Evolutionary conservation across 2,797 vertebrate species (phyloP).

Genomic region (Meda fulgida): DNA sequence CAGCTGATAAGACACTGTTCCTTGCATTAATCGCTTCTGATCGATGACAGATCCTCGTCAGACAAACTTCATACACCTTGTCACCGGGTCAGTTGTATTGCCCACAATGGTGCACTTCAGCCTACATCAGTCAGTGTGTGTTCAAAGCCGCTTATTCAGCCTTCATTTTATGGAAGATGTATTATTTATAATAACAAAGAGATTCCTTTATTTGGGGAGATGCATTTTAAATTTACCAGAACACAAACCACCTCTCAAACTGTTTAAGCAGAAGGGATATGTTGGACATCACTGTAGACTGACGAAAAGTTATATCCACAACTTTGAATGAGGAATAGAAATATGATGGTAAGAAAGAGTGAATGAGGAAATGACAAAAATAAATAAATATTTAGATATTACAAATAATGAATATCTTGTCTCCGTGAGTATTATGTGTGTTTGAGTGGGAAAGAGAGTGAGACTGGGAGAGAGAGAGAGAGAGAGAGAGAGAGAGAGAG

Average conservation of each 20-base stretch:
- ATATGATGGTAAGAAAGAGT: not conserved
- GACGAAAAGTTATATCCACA: not conserved
- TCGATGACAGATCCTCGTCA: slow-evolving; percentile 71
- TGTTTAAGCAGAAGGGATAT: not conserved
- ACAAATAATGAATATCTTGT: not conserved
- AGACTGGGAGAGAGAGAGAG: not conserved
- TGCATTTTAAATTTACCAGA: slow-evolving; percentile 22
- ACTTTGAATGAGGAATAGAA: not conserved
- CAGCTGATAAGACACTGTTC: slow-evolving; percentile 73
- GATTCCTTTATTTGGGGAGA: not conserved
- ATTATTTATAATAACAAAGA: slow-evolving; percentile 6
- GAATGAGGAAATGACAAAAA: not conserved
- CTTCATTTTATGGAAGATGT: slow-evolving; percentile 3
- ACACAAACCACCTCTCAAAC: slow-evolving; percentile 4
- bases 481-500: not conserved
- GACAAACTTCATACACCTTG: slow-evolving; percentile 63
- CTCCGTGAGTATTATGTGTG: not conserved
- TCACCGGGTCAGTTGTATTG: slow-evolving; percentile 61
- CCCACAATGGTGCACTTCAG: slow-evolving; percentile 60
- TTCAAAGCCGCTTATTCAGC: slow-evolving; percentile 20
- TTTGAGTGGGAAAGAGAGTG: not conserved
- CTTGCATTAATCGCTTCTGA: slow-evolving; percentile 67
- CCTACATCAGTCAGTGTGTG: slow-evolving; percentile 8
- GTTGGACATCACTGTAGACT: not conserved
- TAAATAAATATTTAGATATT: not conserved